Base-by-base conservation (phyloP, 2,113 vertebrate species). In the Myanophis thanlyinensis region DNA sequence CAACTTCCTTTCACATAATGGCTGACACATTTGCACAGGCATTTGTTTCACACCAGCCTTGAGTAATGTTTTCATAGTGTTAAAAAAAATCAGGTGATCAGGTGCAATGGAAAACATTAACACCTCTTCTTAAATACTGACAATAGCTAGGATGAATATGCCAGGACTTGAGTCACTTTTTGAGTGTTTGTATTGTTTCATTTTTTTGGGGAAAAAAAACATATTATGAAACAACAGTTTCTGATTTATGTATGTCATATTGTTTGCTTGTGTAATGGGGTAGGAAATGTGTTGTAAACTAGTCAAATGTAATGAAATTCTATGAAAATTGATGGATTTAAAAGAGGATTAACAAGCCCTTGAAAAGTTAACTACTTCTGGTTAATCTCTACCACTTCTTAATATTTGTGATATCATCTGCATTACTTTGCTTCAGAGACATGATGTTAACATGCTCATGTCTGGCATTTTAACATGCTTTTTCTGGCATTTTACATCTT, bases 21-120 rank as follows among this genome's bases (percentile, higher is more conserved):
- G 96, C 94, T 96, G 89, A 88, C 91, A 95, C 90, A 90, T 96
- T 92, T 94, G 23, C 94, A 93, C 0, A 92, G 48, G 51, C 86
- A 94, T 96, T 96, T 93, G 13, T 93, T 51, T 90, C 89, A 80
- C 91, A 59, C 85, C 80, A 93, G 47, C 56, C 22, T 88, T 12
- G 23, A 54, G 3, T 95, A 93, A 49, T 93, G 35, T 91, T 94
- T 91, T 80, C 54, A 12, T 93, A 53, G 88, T 88, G 94, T 91
- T 92, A 89, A 25, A 44, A 84, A 84, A 92, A 54, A 4, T 11
- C 90, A 92, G 35, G 5, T 47, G 86, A 54, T 52, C n/a, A 40
- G 73, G 92, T 93, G 93, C 18, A 85, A 93, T 49, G 3, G 90
- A 93, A 91, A 88, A 20, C 84, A 18, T 52, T 73, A 92, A 52